phyloP scores from a whole-genome alignment of 2,113 vertebrate genomes.

The Engystomops pustulosus region DNA sequence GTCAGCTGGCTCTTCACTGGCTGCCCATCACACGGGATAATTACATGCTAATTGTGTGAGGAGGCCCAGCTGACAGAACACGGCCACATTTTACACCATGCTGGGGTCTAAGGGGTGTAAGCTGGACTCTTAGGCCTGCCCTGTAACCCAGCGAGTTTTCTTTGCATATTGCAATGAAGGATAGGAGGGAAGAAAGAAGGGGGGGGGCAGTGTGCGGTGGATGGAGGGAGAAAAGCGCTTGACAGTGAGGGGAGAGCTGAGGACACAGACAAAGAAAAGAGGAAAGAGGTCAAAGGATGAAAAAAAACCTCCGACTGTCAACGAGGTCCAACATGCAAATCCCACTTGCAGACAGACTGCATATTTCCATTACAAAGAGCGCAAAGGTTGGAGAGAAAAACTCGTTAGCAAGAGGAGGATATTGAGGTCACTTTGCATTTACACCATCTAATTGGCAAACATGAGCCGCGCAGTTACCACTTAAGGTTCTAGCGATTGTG shows the following conservation, averaged over 20 bases:
- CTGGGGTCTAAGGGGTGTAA: slow-evolving; percentile 34
- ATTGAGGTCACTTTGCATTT: slow-evolving; percentile 99
- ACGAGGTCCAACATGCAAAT: slow-evolving; percentile 56
- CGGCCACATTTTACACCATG: slow-evolving; percentile 49
- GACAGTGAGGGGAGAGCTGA: slow-evolving; percentile 32
- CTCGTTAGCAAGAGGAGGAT: slow-evolving; percentile 87
- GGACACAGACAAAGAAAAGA: slow-evolving; percentile 45
- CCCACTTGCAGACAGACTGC: slow-evolving; percentile 48
- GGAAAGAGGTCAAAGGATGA: slow-evolving; percentile 49
- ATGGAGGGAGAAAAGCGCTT: not conserved
- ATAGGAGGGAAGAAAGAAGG: not conserved
- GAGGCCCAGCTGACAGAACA: slow-evolving; percentile 54
- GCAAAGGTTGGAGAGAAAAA: slow-evolving; percentile 84
- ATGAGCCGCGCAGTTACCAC: slow-evolving; percentile 80
- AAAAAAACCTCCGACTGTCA: slow-evolving; percentile 58
- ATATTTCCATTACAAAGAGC: slow-evolving; percentile 86
- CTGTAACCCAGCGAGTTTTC: slow-evolving; percentile 14
- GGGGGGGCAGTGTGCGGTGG: not conserved
- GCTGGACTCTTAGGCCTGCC: not conserved
- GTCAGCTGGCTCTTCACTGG: slow-evolving; percentile 53
- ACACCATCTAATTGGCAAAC: slow-evolving; percentile 98
- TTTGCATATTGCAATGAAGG: not conserved
- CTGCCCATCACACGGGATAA: slow-evolving; percentile 56
- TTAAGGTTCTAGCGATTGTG: slow-evolving; percentile 60
- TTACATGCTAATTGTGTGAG: slow-evolving; percentile 59